These are phyloP conservation scores for Bombus balteatus DNA, from an alignment of 1,140 invertebrate species.

Conservation along the genomic window DNA sequence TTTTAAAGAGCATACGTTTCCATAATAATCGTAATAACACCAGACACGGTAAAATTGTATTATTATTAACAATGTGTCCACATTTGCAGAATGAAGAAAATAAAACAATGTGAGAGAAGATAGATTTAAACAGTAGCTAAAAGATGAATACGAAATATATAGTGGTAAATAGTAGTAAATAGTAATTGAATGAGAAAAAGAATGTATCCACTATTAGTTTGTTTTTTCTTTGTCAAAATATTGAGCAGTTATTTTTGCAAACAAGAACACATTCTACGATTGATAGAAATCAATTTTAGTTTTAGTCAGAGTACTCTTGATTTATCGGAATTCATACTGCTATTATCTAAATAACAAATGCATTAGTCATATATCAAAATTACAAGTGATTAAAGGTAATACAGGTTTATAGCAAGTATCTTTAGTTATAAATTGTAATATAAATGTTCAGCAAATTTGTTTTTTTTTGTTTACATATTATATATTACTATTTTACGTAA, in stretches of 20 bases:
- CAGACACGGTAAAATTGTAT: conserved; percentile 44
- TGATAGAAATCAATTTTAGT: conserved; percentile 49
- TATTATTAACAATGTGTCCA: conserved; percentile 44
- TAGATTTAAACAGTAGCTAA: conserved; percentile 2
- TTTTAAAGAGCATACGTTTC: conserved; percentile 37
- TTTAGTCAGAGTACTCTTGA: conserved; percentile 39
- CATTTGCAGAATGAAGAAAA: conserved; percentile 35
- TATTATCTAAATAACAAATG: conserved; percentile 70
- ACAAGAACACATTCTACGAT: conserved; percentile 58
- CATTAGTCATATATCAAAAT: conserved; percentile 67
- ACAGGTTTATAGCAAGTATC: conserved; percentile 70
- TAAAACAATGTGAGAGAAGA: not conserved
- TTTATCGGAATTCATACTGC: conserved; percentile 39
- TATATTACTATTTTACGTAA: conserved; percentile 74
- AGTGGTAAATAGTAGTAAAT: not conserved
- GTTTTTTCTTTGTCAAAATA: conserved; percentile 18
- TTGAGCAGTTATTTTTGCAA: conserved; percentile 54
- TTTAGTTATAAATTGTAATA: conserved; percentile 73
- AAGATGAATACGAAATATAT: not conserved
- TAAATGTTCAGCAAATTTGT: conserved; percentile 72
- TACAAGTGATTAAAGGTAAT: conserved; percentile 66
- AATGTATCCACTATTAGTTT: conserved; percentile 9
- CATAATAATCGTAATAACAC: conserved; percentile 42
- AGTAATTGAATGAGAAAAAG: conserved; percentile 16
- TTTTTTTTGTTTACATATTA: conserved; percentile 63